phyloP scores from a whole-genome alignment of 2,888 invertebrate genomes.

The Drosophila nr. medialis region DNA sequence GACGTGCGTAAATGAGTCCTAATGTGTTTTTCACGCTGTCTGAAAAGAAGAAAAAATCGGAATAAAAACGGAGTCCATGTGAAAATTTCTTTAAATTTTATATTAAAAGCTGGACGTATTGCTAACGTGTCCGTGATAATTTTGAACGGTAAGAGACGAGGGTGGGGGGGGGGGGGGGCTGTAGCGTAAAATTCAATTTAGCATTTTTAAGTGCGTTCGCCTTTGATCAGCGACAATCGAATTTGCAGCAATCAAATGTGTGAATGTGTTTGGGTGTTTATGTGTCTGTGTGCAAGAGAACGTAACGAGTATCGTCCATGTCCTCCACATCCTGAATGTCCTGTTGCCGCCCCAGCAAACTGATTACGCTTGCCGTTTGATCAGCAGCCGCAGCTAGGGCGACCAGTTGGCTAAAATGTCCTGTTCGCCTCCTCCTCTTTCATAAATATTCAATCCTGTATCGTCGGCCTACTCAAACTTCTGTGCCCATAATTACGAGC shows the following conservation, averaged over 20 bases:
- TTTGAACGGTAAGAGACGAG: background rate
- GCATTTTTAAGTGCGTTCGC: conserved; percentile 84
- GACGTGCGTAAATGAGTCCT: conserved; percentile 75
- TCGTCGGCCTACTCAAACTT: conserved; percentile 67
- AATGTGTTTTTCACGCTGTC: conserved; percentile 72
- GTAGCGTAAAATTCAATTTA: conserved; percentile 83
- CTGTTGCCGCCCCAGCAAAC: conserved; percentile 38
- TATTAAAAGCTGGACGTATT: conserved; percentile 54
- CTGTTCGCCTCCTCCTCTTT: conserved; percentile 34
- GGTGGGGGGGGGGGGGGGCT: conserved; percentile 52
- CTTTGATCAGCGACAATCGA: conserved; percentile 84
- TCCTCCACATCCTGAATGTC: conserved; percentile 11
- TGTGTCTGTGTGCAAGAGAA: conserved; percentile 15
- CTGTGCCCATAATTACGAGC: conserved; percentile 74
- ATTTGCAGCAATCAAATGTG: conserved; percentile 82
- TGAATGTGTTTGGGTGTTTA: conserved; percentile 33
- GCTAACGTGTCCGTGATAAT: conserved; percentile 32
- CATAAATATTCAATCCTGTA: conserved; percentile 74
- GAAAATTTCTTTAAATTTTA: conserved; percentile 51
- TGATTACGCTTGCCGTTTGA: conserved; percentile 79
- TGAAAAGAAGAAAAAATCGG: conserved; percentile 27
- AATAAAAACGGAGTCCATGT: conserved; percentile 18
- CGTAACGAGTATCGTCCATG: conserved; percentile 53
- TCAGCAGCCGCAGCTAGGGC: conserved; percentile 50
- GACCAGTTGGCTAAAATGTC: conserved; percentile 42